A percentile compares a stretch with the other conserved stretches of the same genome.
These are phyloP conservation scores for Peromyscus polionotus DNA, from an alignment of 2,113 vertebrate genomes.

Conservation along the genomic window DNA sequence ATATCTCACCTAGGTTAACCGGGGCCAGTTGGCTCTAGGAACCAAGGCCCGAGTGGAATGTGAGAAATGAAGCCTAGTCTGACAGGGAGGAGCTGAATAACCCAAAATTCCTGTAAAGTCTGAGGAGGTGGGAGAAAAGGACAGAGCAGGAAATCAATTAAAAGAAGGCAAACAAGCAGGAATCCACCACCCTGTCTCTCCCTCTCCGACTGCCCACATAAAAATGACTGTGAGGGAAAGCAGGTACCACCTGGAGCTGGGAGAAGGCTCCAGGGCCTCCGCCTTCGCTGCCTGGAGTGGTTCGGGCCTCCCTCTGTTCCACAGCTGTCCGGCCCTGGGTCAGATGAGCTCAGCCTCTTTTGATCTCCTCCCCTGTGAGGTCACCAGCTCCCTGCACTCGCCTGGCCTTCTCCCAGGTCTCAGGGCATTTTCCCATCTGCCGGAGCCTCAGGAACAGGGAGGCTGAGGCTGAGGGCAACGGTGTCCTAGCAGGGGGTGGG, in stretches of 20 bases:
- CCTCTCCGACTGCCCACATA: constrained; percentile 59
- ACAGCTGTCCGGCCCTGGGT: constrained; percentile 53
- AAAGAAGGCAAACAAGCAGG: constrained; percentile 76
- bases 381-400: constrained; percentile 38
- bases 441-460: background rate
- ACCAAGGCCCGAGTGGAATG: constrained; percentile 85
- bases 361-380: constrained; percentile 76
- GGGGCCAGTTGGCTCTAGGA: constrained; percentile 65
- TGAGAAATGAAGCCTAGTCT: constrained; percentile 85
- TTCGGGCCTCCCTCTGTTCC: background rate
- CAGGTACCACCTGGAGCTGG: constrained; percentile 49
- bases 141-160: constrained; percentile 75
- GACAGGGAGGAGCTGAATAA: constrained; percentile 79
- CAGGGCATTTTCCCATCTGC: constrained; percentile 62
- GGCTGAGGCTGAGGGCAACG: background rate
- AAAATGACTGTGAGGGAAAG: constrained; percentile 35
- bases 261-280: background rate
- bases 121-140: constrained; percentile 80
- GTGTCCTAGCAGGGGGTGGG: background rate
- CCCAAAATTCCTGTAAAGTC: constrained; percentile 83
- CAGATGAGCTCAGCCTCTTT: constrained; percentile 74
- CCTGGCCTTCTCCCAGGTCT: constrained; percentile 50
- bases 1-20: constrained; percentile 85
- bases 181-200: constrained; percentile 21
- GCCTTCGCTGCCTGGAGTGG: background rate